Base-by-base conservation (phyloP, 2,797 vertebrate species). In the Enteromius fasciolatus region DNA sequence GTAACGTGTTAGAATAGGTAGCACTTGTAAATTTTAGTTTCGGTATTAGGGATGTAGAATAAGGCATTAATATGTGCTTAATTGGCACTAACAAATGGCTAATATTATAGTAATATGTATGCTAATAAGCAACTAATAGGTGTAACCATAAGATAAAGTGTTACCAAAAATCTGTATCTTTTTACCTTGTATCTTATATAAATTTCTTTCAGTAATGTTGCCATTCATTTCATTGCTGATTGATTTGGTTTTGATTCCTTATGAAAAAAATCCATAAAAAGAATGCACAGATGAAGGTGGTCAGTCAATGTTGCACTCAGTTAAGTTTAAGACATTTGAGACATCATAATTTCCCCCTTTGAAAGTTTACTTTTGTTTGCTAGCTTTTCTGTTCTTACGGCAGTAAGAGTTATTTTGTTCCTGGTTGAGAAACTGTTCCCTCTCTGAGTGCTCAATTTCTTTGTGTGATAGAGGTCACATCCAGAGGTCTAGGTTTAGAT, bases 401-500 rank as follows among this genome's bases (percentile, higher is more conserved):
- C 46, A 9, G 39, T 44, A 14, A 36, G 68, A 18, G 25, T 48
- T 69, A 15, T 78, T 64, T 63, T 61, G 15, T 61, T 80, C 46
- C 20, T 25, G 23, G n/a, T 68, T 59, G 28, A 44, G 15, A 75
- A 28, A 18, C 28, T 52, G 25, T 31, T 33, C 20, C 76, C 36
- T 31, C 59, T 52, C 15, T 7, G 31, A 59, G 74, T 52, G 39
- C 77, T 84, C 50, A 69, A 63, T 82, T 80, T 74, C 25, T 76
- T 77, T 73, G 57, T 52, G 31, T 68, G 33, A 84, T 74, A 63
- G 59, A 82, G 79, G 72, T 87, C 76, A 84, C 39, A 70, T 44
- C 17, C 20, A 41, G 41, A 79, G 57, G 66, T 83, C 31, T 25
- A 36, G 23, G 23, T 63, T 33, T 63, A 76, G 52, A 63, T 63